Percentiles rank a stretch among this genome's conserved stretches.
Evolutionary conservation across 2,888 invertebrate genomes (phyloP).

Genomic region (Halictus ligatus): DNA sequence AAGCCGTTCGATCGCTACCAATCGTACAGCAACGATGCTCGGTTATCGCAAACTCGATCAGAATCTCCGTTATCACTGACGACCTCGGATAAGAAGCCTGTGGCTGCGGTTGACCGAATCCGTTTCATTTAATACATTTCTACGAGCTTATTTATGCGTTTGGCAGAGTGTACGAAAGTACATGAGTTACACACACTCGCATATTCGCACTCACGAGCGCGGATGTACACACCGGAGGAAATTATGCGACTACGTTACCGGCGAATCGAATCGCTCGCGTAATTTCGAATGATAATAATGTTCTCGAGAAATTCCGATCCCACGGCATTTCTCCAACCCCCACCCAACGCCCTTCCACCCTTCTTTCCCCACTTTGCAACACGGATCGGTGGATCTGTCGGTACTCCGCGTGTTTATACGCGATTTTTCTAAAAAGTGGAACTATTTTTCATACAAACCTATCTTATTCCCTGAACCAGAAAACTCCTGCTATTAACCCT

Average conservation of each 20-base stretch:
- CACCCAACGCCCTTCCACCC: conserved; percentile 12
- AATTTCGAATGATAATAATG: conserved; percentile 72
- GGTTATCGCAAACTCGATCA: neutral
- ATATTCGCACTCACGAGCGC: conserved; percentile 6
- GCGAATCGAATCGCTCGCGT: conserved; percentile 67
- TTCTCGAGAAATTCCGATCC: conserved; percentile 72
- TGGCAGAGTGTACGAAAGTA: neutral
- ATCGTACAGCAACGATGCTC: neutral
- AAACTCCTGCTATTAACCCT: no score
- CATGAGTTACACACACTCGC: neutral
- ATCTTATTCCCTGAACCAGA: no score
- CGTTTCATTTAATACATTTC: conserved; percentile 42
- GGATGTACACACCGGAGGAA: conserved; percentile 29
- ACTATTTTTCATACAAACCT: no score
- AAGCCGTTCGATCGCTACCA: neutral
- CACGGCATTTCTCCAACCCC: conserved; percentile 65
- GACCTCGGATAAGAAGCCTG: neutral
- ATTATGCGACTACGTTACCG: conserved; percentile 63
- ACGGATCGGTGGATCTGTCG: neutral
- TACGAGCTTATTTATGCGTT: conserved; percentile 35
- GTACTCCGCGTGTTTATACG: conserved; percentile 21
- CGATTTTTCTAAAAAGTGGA: neutral
- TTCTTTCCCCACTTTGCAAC: neutral
- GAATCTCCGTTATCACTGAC: neutral
- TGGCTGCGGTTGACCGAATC: neutral